Conservation (phyloP, 2,888 invertebrate species). For the Fissipunctia ypsillon region DNA sequence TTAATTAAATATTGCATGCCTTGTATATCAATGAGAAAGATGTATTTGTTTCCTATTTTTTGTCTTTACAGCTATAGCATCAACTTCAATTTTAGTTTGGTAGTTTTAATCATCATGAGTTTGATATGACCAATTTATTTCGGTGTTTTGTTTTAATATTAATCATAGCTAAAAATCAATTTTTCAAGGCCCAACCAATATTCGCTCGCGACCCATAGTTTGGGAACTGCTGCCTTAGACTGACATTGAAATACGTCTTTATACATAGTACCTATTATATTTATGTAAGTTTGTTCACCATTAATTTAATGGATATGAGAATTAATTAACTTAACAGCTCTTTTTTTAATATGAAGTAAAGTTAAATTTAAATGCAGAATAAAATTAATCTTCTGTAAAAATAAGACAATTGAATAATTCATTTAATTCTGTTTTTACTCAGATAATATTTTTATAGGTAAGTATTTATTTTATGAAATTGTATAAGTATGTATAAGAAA, state of each 20-base stretch:
- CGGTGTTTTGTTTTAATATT: no score
- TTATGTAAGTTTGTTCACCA: background rate
- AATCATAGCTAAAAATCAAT: no score
- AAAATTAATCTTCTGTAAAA: slow-evolving; percentile 7
- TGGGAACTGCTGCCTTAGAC: no score
- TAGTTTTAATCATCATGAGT: no score
- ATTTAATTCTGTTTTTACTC: background rate
- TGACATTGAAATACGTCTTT: slow-evolving; percentile 8
- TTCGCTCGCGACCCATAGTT: no score
- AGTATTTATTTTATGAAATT: background rate
- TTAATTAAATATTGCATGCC: no score
- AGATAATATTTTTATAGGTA: background rate
- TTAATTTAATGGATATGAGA: slow-evolving; percentile 1
- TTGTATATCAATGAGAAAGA: no score
- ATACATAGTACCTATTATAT: background rate
- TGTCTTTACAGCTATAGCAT: no score
- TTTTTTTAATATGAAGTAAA: background rate
- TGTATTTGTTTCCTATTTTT: no score
- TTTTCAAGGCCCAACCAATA: no score
- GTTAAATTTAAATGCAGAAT: slow-evolving; percentile 4
- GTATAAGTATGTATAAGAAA: background rate
- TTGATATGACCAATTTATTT: no score
- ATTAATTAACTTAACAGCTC: background rate
- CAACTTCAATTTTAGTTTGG: no score
- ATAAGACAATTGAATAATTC: background rate